Evolutionary conservation across 1,140 invertebrate species (phyloP).

Genomic region (Temnothorax curvispinosus): DNA sequence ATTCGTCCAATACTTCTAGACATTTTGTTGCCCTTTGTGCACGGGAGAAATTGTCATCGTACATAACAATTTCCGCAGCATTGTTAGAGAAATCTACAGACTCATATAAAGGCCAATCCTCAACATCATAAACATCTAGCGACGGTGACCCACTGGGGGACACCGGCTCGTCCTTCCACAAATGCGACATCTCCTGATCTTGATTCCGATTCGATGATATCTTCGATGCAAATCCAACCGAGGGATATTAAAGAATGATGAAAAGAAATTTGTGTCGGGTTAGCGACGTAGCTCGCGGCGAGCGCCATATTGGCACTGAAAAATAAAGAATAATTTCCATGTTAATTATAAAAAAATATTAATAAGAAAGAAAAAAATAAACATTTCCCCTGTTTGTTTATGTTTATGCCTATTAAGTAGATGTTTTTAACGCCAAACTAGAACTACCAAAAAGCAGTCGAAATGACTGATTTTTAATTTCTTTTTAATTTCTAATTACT

Average conservation of each 20-base stretch:
- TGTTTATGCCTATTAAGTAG: background rate
- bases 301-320: conserved; percentile 83
- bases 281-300: conserved; percentile 78
- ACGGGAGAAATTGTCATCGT: conserved; percentile 77
- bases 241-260: conserved; percentile 73
- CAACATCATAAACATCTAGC: conserved; percentile 68
- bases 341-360: conserved; percentile 18
- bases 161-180: conserved; percentile 85
- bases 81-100: conserved; percentile 72
- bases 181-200: conserved; percentile 75
- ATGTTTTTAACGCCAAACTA: background rate
- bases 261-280: conserved; percentile 79
- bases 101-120: conserved; percentile 77
- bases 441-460: too few species aligned
- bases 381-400: background rate
- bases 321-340: conserved; percentile 43
- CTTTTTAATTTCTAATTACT: background rate
- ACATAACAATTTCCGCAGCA: conserved; percentile 66
- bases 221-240: conserved; percentile 71
- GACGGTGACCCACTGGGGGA: conserved; percentile 81
- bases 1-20: conserved; percentile 81
- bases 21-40: conserved; percentile 82
- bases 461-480: background rate
- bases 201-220: conserved; percentile 80
- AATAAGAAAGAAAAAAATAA: conserved; percentile 41